Conservation (phyloP, 2,797 vertebrate genomes). For the Scarus forsteni region DNA sequence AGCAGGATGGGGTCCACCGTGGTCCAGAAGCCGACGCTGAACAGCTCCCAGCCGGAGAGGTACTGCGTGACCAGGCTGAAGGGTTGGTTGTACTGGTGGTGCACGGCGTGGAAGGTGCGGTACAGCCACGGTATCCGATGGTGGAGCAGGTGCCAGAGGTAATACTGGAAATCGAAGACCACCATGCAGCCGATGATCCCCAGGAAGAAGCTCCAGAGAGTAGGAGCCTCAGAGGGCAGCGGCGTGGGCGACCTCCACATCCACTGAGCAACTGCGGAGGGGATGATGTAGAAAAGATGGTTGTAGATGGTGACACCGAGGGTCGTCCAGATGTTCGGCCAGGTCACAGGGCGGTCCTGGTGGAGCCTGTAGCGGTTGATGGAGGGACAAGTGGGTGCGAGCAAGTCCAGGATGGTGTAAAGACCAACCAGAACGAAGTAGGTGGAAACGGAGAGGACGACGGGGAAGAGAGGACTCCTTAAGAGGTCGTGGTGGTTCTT, state of each 20-base stretch:
- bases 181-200: constrained; percentile 86
- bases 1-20: constrained; percentile 85
- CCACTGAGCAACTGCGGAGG: constrained; percentile 85
- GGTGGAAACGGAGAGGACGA: constrained; percentile 81
- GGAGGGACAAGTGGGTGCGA: constrained; percentile 82
- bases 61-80: constrained; percentile 88
- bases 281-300: constrained; percentile 86
- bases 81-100: constrained; percentile 86
- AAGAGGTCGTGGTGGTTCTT: constrained; percentile 82
- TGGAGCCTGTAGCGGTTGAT: constrained; percentile 85
- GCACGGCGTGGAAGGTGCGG: constrained; percentile 86
- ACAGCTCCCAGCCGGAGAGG: constrained; percentile 86
- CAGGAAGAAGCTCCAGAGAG: constrained; percentile 79
- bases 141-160: constrained; percentile 87
- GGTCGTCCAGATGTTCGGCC: constrained; percentile 80
- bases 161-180: constrained; percentile 89
- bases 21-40: constrained; percentile 87
- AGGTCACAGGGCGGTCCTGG: constrained; percentile 76
- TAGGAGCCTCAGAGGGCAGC: constrained; percentile 81
- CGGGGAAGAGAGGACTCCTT: constrained; percentile 85
- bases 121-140: constrained; percentile 86
- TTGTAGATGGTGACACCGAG: constrained; percentile 84
- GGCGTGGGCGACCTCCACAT: constrained; percentile 84
- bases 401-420: constrained; percentile 84
- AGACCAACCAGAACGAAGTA: constrained; percentile 83